Percentiles rank a stretch among this genome's conserved stretches.
Evolutionary conservation across 2,888 invertebrate species (phyloP).

Genomic region (Rhamnusium bicolor): DNA sequence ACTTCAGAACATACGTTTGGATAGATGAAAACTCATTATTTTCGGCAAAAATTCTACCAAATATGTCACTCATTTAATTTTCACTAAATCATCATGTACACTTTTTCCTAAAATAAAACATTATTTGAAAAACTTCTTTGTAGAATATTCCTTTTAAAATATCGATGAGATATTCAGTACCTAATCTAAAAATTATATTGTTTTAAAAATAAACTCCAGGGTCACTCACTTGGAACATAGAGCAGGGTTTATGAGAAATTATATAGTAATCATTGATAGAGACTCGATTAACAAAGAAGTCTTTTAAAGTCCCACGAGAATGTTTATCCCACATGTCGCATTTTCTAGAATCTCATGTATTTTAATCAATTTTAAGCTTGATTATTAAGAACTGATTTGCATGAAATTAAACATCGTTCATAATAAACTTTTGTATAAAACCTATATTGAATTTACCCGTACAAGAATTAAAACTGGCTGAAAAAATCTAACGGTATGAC

Average conservation of each 20-base stretch:
- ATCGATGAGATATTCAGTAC: no score
- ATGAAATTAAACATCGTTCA: constrained; percentile 21
- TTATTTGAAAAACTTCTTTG: no score
- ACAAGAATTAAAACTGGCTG: neutral
- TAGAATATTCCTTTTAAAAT: no score
- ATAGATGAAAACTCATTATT: no score
- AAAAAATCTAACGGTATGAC: neutral
- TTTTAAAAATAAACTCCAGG: neutral
- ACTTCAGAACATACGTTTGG: no score
- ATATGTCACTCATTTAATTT: no score
- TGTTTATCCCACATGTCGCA: neutral
- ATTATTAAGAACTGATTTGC: constrained; percentile 29
- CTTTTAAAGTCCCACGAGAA: neutral
- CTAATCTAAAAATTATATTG: no score
- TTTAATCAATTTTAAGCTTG: constrained; percentile 18
- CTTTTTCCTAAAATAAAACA: no score
- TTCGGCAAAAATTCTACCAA: no score
- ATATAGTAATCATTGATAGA: neutral
- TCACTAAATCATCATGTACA: no score
- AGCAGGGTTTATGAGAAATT: neutral
- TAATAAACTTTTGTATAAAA: constrained; percentile 1
- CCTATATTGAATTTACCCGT: constrained; percentile 3
- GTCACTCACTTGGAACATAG: neutral
- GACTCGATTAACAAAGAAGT: constrained; percentile 2
- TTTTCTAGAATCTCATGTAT: constrained; percentile 19